Base-by-base conservation (phyloP, 2,113 vertebrate genomes). In the Gila orcuttii region DNA sequence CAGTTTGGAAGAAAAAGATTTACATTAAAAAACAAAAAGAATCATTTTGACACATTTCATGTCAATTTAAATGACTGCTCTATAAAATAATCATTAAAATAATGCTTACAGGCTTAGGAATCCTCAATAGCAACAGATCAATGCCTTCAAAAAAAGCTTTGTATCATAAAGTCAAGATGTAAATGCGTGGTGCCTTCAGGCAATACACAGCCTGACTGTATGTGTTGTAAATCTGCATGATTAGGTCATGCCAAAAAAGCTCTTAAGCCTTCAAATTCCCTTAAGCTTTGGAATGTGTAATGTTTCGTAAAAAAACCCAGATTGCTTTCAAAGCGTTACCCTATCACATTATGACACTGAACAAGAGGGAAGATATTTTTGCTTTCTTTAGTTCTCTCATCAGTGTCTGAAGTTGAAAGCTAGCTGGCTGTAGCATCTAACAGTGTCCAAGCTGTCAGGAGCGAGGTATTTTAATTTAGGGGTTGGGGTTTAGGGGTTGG, bases 261-360 rank as follows among this genome's bases (percentile, higher is more conserved):
- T 90, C 82, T 89, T 74, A 91, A 89, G 87, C 64, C 86, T 83
- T 87, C 82, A 57, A 81, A 85, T 82, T 79, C 85, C 82, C 87
- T 87, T 88, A 79, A 89, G 85, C 85, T 83, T 17, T 7, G 86
- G 85, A 50, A 91, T 85, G 78, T 39, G 8, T 64, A 47, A 47
- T 80, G 39, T 21, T 79, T 64, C 4, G 6, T 39, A 3, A 73
- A 39, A 36, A 73, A 60, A 82, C 0, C 2, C 25, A 13, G 21
- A 80, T 25, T 7, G 6, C 57, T 8, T 79, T 39, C 33, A 69
- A 69, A 82, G 45, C 28, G 4, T 82, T 8, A 23, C 36, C 42
- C 79, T 12, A 50, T 50, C 62, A 36, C 25, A 82, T 64, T 64
- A 69, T 69, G 42, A 8, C 62, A 82, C 42, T 0, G 10, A 68